These are phyloP conservation scores for Zaprionus africanus DNA, from an alignment of 1,140 invertebrate genomes.

Conservation along the genomic window DNA sequence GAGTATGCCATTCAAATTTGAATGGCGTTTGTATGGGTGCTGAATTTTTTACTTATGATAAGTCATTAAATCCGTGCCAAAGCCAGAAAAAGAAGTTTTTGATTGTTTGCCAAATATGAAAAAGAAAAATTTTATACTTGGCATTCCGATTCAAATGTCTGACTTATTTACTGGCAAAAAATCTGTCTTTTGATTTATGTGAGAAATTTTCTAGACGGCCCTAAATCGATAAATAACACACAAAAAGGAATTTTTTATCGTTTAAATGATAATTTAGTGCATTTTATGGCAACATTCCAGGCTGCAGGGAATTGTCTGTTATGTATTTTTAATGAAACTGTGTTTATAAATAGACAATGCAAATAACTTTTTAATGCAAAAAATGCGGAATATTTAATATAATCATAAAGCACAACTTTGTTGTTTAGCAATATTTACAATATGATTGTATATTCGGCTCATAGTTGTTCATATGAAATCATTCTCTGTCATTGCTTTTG, in stretches of 20 bases:
- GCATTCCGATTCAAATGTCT: not conserved
- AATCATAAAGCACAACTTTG: too few relatives aligned
- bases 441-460: not conserved
- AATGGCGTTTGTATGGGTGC: not conserved
- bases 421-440: not conserved
- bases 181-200: not conserved
- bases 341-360: too few relatives aligned
- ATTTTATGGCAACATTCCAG: not conserved
- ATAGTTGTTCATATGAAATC: not conserved
- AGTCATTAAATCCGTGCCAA: conserved; percentile 3
- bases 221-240: not conserved
- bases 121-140: not conserved
- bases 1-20: not conserved
- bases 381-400: too few relatives aligned
- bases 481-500: not conserved
- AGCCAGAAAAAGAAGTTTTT: not conserved
- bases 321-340: too few relatives aligned
- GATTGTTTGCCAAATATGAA: conserved; percentile 6
- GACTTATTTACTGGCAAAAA: not conserved
- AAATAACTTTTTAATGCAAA: too few relatives aligned
- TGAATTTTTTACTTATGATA: not conserved
- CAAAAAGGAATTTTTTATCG: not conserved
- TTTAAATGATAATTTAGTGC: not conserved
- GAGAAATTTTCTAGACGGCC: not conserved
- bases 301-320: too few relatives aligned